A percentile compares a stretch with the other conserved stretches of the same genome.
Conservation (phyloP, 2,797 vertebrate species). For the Aselliscus stoliczkanus region DNA sequence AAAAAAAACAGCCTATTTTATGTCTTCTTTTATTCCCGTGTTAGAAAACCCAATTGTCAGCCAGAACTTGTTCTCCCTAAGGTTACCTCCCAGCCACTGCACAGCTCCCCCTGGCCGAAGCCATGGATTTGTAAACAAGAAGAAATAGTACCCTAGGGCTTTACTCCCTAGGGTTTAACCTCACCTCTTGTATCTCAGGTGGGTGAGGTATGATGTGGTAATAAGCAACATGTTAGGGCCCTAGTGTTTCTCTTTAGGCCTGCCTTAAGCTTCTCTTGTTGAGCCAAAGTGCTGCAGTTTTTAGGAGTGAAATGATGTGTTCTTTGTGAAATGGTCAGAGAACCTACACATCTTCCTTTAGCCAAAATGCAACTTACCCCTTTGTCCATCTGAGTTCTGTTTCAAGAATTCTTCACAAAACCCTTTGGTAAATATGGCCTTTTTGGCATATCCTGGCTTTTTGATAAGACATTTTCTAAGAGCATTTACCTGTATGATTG, state of each 20-base stretch:
- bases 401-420: conserved; percentile 7
- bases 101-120: neutral
- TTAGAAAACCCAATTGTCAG: conserved; percentile 27
- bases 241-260: conserved; percentile 25
- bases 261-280: conserved; percentile 17
- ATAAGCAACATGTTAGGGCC: neutral
- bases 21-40: neutral
- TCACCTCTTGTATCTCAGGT: conserved; percentile 9
- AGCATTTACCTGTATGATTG: conserved; percentile 39
- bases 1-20: neutral
- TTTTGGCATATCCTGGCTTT: conserved; percentile 11
- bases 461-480: conserved; percentile 40
- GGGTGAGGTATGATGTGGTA: conserved; percentile 31
- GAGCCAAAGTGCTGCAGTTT: neutral
- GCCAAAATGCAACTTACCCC: neutral
- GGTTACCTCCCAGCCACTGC: neutral
- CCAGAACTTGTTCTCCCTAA: conserved; percentile 21
- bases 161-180: conserved; percentile 44
- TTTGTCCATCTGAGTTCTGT: neutral
- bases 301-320: neutral
- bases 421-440: conserved; percentile 11
- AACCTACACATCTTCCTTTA: neutral
- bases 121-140: conserved; percentile 64
- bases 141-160: neutral
- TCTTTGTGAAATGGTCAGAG: neutral